Evolutionary conservation across 2,113 vertebrate genomes (phyloP).

Genomic region (Panurus biarmicus): DNA sequence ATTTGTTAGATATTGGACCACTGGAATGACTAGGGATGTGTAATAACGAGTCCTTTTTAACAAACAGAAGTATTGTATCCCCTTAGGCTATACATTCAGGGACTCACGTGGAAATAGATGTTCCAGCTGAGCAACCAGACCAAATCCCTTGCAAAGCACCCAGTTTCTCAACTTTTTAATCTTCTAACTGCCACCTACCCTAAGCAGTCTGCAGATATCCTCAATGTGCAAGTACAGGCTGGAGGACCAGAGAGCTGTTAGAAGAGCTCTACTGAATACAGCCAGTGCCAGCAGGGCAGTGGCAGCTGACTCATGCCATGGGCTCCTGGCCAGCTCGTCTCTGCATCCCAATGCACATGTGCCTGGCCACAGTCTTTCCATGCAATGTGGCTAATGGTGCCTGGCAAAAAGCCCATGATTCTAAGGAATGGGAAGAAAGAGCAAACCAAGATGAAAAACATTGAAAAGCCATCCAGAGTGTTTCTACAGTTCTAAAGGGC

Average conservation of each 20-base stretch:
- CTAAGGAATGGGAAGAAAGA: background rate
- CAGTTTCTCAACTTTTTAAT: background rate
- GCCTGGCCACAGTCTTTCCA: background rate
- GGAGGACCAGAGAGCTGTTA: background rate
- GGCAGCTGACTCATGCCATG: background rate
- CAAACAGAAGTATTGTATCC: background rate
- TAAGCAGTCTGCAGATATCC: background rate
- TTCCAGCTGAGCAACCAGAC: background rate
- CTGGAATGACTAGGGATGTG: background rate
- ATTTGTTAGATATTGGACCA: background rate
- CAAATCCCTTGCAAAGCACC: background rate
- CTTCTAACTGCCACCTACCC: background rate
- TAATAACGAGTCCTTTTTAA: background rate
- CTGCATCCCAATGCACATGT: background rate
- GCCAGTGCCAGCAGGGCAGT: background rate
- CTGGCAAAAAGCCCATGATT: background rate
- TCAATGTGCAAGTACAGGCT: background rate
- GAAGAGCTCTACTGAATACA: background rate
- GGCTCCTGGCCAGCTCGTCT: background rate
- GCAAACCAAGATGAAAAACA: background rate
- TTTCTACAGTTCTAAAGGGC: background rate
- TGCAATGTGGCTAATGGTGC: background rate
- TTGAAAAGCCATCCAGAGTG: background rate
- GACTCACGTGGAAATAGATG: background rate
- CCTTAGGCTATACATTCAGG: background rate